These are phyloP conservation scores for Trachops cirrhosus DNA, from an alignment of 2,797 vertebrate genomes.

Conservation along the genomic window DNA sequence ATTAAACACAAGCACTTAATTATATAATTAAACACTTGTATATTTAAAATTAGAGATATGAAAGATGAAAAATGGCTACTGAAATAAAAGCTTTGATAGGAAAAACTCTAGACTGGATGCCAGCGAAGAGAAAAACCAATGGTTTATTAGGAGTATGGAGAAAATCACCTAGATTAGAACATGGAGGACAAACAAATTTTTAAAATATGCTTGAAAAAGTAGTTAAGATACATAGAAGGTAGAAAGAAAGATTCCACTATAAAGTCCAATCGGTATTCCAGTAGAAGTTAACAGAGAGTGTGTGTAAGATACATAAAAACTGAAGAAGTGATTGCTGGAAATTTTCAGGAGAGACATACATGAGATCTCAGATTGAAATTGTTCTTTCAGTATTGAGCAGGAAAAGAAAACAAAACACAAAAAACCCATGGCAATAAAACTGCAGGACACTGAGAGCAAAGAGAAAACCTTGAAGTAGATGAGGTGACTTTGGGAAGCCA, in stretches of 20 bases:
- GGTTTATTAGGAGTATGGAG: neutral
- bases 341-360: neutral
- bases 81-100: neutral
- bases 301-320: neutral
- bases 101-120: neutral
- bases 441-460: neutral
- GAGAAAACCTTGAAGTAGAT: neutral
- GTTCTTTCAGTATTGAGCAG: neutral
- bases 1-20: neutral
- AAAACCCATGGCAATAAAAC: neutral
- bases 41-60: slow-evolving; percentile 29
- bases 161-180: neutral
- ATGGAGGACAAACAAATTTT: neutral
- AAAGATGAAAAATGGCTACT: neutral
- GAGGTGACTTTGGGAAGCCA: neutral
- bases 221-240: neutral
- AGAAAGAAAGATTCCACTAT: neutral
- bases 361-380: neutral
- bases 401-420: neutral
- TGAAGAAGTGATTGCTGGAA: neutral
- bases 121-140: neutral
- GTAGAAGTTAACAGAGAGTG: neutral
- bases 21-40: too few species aligned
- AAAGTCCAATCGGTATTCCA: neutral
- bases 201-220: neutral